Evolutionary conservation across 2,888 invertebrate genomes (phyloP).

Genomic region (Sarcophaga variegata): DNA sequence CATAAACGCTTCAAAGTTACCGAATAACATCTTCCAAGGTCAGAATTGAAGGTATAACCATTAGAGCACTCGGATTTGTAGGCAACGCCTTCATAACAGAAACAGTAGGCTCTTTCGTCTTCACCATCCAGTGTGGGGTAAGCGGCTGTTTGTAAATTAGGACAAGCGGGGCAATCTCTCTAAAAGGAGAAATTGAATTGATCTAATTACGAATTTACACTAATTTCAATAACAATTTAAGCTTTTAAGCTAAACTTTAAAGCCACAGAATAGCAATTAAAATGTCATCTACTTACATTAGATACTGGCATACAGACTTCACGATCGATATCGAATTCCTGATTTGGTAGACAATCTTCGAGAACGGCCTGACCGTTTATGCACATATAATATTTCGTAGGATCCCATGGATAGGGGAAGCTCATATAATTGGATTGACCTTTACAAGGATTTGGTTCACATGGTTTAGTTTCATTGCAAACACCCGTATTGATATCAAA

Average conservation of each 20-base stretch:
- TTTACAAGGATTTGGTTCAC: constrained; percentile 65
- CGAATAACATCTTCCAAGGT: constrained; percentile 69
- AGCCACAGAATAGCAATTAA: neutral
- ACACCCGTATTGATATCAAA: constrained; percentile 70
- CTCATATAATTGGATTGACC: constrained; percentile 64
- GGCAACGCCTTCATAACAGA: constrained; percentile 70
- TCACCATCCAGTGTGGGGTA: constrained; percentile 66
- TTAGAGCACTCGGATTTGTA: constrained; percentile 70
- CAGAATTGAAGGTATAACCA: constrained; percentile 69
- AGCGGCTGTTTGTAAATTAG: constrained; percentile 1
- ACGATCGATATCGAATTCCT: constrained; percentile 38
- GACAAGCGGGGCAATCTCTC: constrained; percentile 72
- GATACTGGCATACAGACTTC: constrained; percentile 50
- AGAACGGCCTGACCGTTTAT: constrained; percentile 64
- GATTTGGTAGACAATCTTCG: constrained; percentile 64
- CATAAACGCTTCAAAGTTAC: constrained; percentile 65
- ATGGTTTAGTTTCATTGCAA: constrained; percentile 67
- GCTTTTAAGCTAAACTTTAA: neutral
- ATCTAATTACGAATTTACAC: neutral
- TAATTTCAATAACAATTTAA: too few species aligned
- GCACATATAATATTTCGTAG: constrained; percentile 73
- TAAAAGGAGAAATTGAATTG: constrained; percentile 40
- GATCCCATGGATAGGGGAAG: constrained; percentile 71
- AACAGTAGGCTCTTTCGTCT: constrained; percentile 73
- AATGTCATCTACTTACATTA: constrained; percentile 72